phyloP scores from a whole-genome alignment of 2,113 vertebrate species.

The Crotalus helleri region DNA sequence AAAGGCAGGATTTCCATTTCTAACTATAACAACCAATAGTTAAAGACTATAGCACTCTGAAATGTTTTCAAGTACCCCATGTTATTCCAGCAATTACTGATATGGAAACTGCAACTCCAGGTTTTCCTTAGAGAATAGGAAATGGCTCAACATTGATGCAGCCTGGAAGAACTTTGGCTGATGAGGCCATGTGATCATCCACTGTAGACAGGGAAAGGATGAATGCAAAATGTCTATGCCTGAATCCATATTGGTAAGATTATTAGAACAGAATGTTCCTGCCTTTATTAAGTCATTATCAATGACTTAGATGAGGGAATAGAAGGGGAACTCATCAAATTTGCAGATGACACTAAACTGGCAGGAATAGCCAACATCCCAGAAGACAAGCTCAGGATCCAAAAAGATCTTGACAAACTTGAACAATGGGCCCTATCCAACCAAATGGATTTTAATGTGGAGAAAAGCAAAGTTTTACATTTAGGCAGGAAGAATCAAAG shows the following conservation, averaged over 20 bases:
- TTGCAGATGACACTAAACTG: no score
- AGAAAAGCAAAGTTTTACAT: no score
- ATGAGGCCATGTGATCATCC: not conserved
- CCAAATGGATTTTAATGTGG: no score
- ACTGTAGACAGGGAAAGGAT: not conserved
- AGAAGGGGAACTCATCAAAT: no score
- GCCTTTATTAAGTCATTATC: not conserved
- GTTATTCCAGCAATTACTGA: not conserved
- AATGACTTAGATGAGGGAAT: no score
- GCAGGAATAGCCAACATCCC: no score
- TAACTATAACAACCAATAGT: not conserved
- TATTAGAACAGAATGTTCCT: not conserved
- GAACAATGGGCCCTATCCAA: no score
- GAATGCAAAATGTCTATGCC: not conserved
- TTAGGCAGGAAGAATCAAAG: no score
- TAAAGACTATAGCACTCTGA: not conserved
- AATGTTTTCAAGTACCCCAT: not conserved
- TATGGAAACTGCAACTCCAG: not conserved
- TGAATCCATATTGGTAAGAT: not conserved
- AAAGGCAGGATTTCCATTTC: not conserved
- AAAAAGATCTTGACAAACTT: no score
- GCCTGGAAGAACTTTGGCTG: not conserved
- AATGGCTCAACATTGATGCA: not conserved
- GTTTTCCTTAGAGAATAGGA: not conserved
- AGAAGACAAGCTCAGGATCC: no score